Evolutionary conservation across 2,888 invertebrate genomes (phyloP), one percentile per base, ranked within the genome.

Genomic region (Drosophila incognita): DNA sequence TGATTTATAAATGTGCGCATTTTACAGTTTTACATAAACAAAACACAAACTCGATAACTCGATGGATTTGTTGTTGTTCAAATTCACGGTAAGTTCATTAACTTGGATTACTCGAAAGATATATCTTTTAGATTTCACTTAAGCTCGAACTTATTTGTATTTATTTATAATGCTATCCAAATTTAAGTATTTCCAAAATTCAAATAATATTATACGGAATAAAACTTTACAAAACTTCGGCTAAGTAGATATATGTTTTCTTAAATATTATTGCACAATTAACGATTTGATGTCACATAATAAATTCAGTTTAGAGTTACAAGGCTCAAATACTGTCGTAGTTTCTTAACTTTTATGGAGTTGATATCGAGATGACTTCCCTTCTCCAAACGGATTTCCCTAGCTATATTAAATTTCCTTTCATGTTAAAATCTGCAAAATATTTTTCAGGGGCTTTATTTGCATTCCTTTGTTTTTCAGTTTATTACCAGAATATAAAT

Each of bases 1-100:
- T 91, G 90, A 90, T 90, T 90, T 90, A 90, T 88, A 83, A 82
- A 82, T 69, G 69, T 76, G 60, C 79, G 72, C 78, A 81, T 78
- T 81, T 79, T 66, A 72, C 74, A 76, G 71, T 71, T 87, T 72
- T 65, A 53, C 86, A 74, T 77, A 70, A 85, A 74, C 75, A 71
- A 70, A 67, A 63, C 54, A 57, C 51, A 76, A 71, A 38, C 66
- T 72, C 73, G 60, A 54, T 78, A 56, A 49, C 62, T 76, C 65
- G 63, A 61, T 80, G 62, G 62, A 52, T 76, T 59, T 59, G 46
- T 48, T 58, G 31, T 54, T 59, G 36, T 48, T 58, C 31, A 36
- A 79, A 53, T 59, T 54, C 38, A 52, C 40, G 60, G 27, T 52
- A 67, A 62, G 49, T 42, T 73, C 46, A 78, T 75, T 61, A 59